A percentile compares a stretch with the other conserved stretches of the same genome.
phyloP scores from a whole-genome alignment of 2,113 vertebrate species.

The Chaenogobius annularis region DNA sequence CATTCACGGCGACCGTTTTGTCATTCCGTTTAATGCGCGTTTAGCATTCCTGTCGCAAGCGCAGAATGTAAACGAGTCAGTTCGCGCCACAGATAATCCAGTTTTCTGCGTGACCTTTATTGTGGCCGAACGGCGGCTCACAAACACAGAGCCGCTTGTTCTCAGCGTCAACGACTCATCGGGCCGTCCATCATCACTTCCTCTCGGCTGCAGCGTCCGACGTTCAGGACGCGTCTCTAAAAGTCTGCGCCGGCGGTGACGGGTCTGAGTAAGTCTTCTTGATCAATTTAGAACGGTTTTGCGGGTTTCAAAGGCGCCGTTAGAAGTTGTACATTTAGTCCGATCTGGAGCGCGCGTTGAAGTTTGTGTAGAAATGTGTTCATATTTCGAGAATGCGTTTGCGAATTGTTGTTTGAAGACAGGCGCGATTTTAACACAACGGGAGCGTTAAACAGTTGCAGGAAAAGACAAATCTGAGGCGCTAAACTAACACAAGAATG shows the following conservation, averaged over 20 bases:
- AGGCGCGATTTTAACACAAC: no score
- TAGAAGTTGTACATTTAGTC: background rate
- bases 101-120: background rate
- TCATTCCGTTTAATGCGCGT: no score
- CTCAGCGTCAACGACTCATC: constrained; percentile 15
- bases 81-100: constrained; percentile 34
- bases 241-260: background rate
- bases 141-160: constrained; percentile 60
- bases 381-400: no score
- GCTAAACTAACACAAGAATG: no score
- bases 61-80: constrained; percentile 17
- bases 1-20: no score
- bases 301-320: no score
- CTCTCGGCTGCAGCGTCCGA: constrained; percentile 18
- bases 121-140: constrained; percentile 35
- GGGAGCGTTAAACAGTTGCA: no score
- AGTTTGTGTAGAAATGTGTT: no score
- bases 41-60: background rate
- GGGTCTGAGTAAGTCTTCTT: background rate
- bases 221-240: background rate
- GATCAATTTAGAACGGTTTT: background rate
- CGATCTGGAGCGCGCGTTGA: background rate
- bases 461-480: no score
- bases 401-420: no score
- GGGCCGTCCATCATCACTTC: constrained; percentile 32